Conservation (phyloP, 2,797 vertebrate species). For the Acanthornis magna region DNA sequence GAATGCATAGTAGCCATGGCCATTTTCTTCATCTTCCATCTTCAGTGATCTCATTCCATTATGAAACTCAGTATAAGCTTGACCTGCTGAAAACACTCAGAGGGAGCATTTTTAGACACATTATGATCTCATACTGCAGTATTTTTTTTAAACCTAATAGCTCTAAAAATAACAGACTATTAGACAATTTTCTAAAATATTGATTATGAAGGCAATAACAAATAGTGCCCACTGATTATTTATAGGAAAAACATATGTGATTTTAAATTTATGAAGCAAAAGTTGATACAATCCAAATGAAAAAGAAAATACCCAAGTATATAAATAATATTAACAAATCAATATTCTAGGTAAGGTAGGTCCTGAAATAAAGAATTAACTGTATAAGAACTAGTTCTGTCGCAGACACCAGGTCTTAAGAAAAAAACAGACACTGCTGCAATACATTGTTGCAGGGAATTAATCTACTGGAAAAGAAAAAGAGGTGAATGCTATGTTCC, state of each 20-base stretch:
- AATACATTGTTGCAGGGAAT: not conserved
- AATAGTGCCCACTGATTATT: not conserved
- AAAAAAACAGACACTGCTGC: not conserved
- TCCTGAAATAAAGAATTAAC: not conserved
- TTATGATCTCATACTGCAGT: not conserved
- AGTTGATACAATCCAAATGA: not conserved
- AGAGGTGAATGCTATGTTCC: not conserved
- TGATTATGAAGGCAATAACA: not conserved
- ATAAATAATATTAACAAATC: not conserved
- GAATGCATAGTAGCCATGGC: not conserved
- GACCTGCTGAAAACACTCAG: not conserved
- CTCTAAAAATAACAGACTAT: not conserved
- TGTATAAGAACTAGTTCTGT: not conserved
- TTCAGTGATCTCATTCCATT: not conserved
- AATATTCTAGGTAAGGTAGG: not conserved
- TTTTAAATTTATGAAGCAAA: not conserved
- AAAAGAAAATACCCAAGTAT: not conserved
- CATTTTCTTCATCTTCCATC: not conserved
- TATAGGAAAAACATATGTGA: fast-evolving
- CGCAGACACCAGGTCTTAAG: not conserved
- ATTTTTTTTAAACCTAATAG: not conserved
- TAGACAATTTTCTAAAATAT: not conserved
- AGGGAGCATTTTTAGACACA: not conserved
- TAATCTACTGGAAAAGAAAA: not conserved
- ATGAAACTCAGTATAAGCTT: not conserved